Percentiles rank a stretch among this genome's conserved stretches.
Conservation (phyloP, 2,797 vertebrate genomes). For the Hippopotamyrus pictus region DNA sequence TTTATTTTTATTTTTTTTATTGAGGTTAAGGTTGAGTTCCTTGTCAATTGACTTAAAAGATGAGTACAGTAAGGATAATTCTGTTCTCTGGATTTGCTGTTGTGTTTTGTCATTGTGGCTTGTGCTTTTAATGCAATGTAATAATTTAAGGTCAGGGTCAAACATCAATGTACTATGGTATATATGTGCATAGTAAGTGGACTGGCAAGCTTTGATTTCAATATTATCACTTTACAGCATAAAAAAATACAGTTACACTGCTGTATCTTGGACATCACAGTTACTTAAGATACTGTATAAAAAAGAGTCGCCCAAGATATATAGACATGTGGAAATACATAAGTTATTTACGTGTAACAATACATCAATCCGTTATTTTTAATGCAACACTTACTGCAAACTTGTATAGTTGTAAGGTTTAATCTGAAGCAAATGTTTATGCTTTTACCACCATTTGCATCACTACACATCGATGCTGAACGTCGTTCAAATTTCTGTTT, state of each 20-base stretch:
- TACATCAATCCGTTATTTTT: neutral
- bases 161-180: neutral
- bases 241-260: neutral
- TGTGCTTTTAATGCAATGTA: neutral
- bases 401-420: neutral
- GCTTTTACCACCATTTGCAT: neutral
- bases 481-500: neutral
- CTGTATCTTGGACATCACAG: neutral
- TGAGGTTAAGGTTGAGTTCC: constrained; percentile 8
- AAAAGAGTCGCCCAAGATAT: neutral
- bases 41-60: neutral
- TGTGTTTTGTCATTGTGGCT: neutral
- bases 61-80: constrained; percentile 10
- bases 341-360: neutral
- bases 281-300: neutral
- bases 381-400: neutral
- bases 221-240: neutral
- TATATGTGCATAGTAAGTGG: neutral
- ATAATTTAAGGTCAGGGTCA: neutral
- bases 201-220: neutral
- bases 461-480: neutral
- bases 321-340: neutral
- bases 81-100: constrained; percentile 11
- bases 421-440: neutral
- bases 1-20: neutral